These are phyloP conservation scores for Cerastis leucographa DNA, from an alignment of 2,888 invertebrate genomes.

Conservation along the genomic window DNA sequence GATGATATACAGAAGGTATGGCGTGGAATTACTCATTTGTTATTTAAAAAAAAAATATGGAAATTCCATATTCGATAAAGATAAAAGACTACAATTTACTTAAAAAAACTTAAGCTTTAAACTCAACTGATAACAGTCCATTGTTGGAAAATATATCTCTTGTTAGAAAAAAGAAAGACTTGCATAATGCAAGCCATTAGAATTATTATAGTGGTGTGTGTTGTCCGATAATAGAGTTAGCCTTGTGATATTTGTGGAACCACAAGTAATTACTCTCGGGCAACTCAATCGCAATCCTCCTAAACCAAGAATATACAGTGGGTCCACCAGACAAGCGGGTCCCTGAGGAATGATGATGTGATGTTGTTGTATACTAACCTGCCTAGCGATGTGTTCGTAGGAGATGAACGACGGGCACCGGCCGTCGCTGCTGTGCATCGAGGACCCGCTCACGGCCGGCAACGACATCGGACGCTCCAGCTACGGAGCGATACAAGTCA, in stretches of 20 bases:
- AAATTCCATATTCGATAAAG: too few relatives aligned
- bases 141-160: neutral
- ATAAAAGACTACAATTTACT: too few relatives aligned
- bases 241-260: too few relatives aligned
- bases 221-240: neutral
- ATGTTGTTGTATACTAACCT: neutral
- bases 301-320: neutral
- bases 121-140: too few relatives aligned
- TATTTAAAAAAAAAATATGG: too few relatives aligned
- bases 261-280: too few relatives aligned
- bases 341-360: neutral
- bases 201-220: neutral
- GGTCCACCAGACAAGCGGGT: neutral
- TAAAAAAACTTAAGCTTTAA: too few relatives aligned
- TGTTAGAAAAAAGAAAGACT: too few relatives aligned
- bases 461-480: slow-evolving; percentile 99
- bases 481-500: slow-evolving; percentile 96
- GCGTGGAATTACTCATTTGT: neutral
- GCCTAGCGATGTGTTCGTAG: slow-evolving; percentile 76
- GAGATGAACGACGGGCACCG: slow-evolving; percentile 98
- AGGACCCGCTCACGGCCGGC: slow-evolving; percentile 98
- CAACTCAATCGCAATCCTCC: neutral
- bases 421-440: slow-evolving; percentile 98
- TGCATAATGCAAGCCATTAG: too few relatives aligned
- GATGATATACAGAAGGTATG: slow-evolving; percentile 94